Percentiles rank a stretch among this genome's conserved stretches.
These are phyloP conservation scores for Brachirus orientalis DNA, from an alignment of 2,113 vertebrate species.

Conservation along the genomic window DNA sequence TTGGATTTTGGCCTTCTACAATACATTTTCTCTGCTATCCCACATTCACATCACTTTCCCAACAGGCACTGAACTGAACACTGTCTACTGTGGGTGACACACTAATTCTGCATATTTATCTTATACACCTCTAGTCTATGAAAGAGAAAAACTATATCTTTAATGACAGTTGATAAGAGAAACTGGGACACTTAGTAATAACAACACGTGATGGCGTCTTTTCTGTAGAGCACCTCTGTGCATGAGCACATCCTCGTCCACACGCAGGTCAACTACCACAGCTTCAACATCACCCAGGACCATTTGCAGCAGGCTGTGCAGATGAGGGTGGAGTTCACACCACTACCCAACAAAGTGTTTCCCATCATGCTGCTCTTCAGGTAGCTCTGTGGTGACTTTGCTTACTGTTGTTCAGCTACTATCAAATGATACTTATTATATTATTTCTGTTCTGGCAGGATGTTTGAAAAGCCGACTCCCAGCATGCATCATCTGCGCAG, in stretches of 20 bases:
- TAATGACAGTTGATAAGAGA: too few species aligned
- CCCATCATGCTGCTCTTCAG: conserved; percentile 85
- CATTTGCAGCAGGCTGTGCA: conserved; percentile 74
- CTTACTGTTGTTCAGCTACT: background rate
- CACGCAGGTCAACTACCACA: conserved; percentile 78
- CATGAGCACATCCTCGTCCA: conserved; percentile 56
- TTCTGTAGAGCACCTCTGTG: conserved; percentile 34
- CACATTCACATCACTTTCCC: too few species aligned
- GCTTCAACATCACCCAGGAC: conserved; percentile 74
- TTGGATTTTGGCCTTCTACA: too few species aligned
- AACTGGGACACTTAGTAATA: too few species aligned
- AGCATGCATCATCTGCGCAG: conserved; percentile 75
- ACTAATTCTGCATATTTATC: too few species aligned
- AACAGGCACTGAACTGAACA: too few species aligned
- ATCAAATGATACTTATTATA: background rate
- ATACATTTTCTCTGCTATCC: too few species aligned
- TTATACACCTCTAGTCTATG: too few species aligned
- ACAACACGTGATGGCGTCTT: too few species aligned
- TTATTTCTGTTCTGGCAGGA: conserved; percentile 64
- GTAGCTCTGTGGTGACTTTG: conserved; percentile 53
- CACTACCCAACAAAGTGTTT: conserved; percentile 60
- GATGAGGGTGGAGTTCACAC: conserved; percentile 76
- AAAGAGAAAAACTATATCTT: too few species aligned
- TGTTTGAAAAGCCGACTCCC: conserved; percentile 82
- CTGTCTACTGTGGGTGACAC: too few species aligned